Conservation (phyloP, 2,113 vertebrate genomes). For the Mesembrinibis cayennensis region DNA sequence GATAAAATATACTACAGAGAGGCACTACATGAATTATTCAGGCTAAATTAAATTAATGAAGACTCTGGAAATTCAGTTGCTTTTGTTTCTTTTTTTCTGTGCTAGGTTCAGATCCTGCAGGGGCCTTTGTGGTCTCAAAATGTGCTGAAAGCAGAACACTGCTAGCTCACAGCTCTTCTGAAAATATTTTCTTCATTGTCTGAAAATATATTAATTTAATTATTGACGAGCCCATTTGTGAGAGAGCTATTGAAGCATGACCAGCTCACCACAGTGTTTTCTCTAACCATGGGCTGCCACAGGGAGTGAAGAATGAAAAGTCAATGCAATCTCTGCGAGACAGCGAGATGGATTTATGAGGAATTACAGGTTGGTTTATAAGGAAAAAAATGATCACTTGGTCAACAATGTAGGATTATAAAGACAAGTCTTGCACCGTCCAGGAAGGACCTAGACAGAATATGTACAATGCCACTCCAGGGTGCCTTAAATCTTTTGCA, state of each 20-base stretch:
- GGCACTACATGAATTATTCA: conserved; percentile 50
- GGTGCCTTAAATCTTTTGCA: background rate
- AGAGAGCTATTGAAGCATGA: conserved; percentile 22
- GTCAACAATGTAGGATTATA: background rate
- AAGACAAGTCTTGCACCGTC: background rate
- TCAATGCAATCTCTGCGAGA: conserved; percentile 1
- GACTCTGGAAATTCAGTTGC: conserved; percentile 17
- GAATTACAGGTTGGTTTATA: conserved; percentile 26
- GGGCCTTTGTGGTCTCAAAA: conserved; percentile 31
- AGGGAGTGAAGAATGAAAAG: conserved; percentile 28
- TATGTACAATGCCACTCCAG: background rate
- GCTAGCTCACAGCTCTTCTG: background rate
- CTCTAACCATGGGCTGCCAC: background rate
- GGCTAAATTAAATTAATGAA: conserved; percentile 48
- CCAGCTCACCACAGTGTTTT: conserved; percentile 19
- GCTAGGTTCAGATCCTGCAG: background rate
- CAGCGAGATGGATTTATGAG: conserved; percentile 2
- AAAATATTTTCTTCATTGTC: conserved; percentile 50
- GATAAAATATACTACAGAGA: conserved; percentile 21
- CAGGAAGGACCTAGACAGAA: background rate
- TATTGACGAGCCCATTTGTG: conserved; percentile 51
- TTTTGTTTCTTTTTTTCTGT: conserved; percentile 12
- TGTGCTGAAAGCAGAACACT: background rate
- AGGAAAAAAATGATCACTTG: background rate
- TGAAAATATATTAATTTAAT: conserved; percentile 64